phyloP scores from a whole-genome alignment of 2,797 vertebrate species.

The Avahi laniger region DNA sequence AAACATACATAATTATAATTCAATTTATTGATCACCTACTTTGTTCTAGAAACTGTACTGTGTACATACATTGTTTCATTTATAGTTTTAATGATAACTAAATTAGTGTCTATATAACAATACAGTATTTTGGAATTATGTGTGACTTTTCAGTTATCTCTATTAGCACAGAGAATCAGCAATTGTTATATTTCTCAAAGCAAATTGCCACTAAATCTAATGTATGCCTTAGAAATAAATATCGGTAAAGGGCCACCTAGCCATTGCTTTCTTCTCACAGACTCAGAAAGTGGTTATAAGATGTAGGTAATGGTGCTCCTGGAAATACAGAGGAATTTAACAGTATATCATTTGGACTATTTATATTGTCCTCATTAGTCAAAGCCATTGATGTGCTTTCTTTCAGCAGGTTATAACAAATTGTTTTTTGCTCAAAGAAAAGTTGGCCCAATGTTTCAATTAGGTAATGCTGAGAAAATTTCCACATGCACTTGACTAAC shows the following conservation, averaged over 20 bases:
- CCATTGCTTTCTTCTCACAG: background rate
- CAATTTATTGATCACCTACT: background rate
- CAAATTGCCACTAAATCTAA: background rate
- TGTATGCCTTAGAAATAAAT: background rate
- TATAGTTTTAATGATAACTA: background rate
- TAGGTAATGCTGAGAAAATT: conserved; percentile 60
- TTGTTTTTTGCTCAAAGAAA: conserved; percentile 54
- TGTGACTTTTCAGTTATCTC: background rate
- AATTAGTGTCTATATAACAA: background rate
- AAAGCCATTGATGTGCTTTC: conserved; percentile 21
- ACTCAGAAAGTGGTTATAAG: background rate
- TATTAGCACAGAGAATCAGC: background rate
- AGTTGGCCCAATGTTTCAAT: conserved; percentile 18
- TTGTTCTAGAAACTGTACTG: background rate
- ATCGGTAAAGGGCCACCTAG: background rate
- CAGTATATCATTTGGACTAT: background rate
- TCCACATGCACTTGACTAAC: conserved; percentile 24
- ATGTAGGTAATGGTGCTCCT: background rate
- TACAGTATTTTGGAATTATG: background rate
- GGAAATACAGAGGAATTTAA: background rate
- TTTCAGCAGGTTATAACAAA: conserved; percentile 36
- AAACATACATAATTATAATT: background rate
- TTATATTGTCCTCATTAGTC: conserved; percentile 47
- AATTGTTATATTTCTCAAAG: background rate
- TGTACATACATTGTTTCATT: background rate